phyloP scores from a whole-genome alignment of 2,888 invertebrate species.

The Zaprionus lineosus region DNA sequence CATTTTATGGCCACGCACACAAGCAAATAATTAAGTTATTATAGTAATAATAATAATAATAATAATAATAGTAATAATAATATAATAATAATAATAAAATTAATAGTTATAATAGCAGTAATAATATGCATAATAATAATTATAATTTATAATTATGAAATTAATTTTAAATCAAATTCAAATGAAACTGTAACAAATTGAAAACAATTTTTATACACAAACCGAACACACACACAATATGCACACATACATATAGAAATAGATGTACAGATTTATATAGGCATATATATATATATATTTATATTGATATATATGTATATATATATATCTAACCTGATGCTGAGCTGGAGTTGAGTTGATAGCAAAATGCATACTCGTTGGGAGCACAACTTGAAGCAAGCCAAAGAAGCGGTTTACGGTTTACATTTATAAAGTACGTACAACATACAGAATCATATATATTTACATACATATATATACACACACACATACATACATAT shows the following conservation, averaged over 20 bases:
- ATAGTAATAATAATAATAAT: slow-evolving; percentile 10
- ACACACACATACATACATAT: neutral
- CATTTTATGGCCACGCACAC: slow-evolving; percentile 63
- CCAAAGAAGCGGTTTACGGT: slow-evolving; percentile 33
- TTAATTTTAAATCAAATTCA: neutral
- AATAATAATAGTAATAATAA: slow-evolving; percentile 25
- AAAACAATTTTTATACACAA: slow-evolving; percentile 28
- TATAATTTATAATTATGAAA: slow-evolving; percentile 20
- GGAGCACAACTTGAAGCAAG: slow-evolving; percentile 45
- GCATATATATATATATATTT: slow-evolving; percentile 3
- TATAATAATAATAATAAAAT: slow-evolving; percentile 16
- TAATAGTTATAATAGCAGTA: too few species aligned
- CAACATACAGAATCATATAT: neutral
- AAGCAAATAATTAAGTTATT: slow-evolving; percentile 25
- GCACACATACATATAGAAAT: slow-evolving; percentile 12
- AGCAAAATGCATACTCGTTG: slow-evolving; percentile 57
- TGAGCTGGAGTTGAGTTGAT: slow-evolving; percentile 42
- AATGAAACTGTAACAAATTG: slow-evolving; percentile 27
- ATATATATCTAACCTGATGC: slow-evolving; percentile 55
- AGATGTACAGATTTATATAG: slow-evolving; percentile 1
- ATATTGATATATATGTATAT: too few species aligned
- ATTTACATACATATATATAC: neutral
- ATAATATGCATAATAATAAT: slow-evolving; percentile 17
- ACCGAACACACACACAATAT: slow-evolving; percentile 23
- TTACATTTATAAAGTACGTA: neutral